Percentiles rank a stretch among this genome's conserved stretches.
Evolutionary conservation across 2,888 invertebrate species (phyloP).

Genomic region (Drosophila putrida): DNA sequence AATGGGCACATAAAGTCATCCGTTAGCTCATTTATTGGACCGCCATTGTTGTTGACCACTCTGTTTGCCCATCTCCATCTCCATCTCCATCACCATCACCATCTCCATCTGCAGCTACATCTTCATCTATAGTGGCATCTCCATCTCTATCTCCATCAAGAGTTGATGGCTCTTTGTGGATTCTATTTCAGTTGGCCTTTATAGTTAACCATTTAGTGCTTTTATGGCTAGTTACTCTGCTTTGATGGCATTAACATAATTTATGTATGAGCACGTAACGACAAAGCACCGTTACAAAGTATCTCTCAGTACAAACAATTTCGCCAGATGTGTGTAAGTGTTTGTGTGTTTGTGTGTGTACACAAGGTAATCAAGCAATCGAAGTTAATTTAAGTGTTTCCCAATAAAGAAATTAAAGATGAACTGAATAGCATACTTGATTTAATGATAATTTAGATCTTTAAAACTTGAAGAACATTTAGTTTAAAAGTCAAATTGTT

Average conservation of each 20-base stretch:
- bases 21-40: constrained; percentile 58
- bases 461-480: background rate
- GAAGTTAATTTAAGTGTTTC: constrained; percentile 26
- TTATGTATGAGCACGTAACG: constrained; percentile 77
- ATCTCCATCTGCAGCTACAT: constrained; percentile 23
- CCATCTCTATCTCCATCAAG: constrained; percentile 38
- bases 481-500: too few relatives aligned
- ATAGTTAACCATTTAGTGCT: constrained; percentile 70
- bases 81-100: background rate
- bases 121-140: constrained; percentile 22
- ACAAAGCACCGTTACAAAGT: constrained; percentile 64
- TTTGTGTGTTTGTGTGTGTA: constrained; percentile 6
- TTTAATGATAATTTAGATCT: background rate
- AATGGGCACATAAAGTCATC: constrained; percentile 73
- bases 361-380: constrained; percentile 66
- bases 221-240: constrained; percentile 73
- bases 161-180: constrained; percentile 41
- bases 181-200: constrained; percentile 48
- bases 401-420: constrained; percentile 18
- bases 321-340: constrained; percentile 7
- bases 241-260: constrained; percentile 79
- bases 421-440: constrained; percentile 1
- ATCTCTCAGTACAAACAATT: constrained; percentile 18
- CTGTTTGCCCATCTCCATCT: constrained; percentile 42
- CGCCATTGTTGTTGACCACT: constrained; percentile 43